Percentiles rank a stretch among this genome's conserved stretches.
phyloP scores from a whole-genome alignment of 2,113 vertebrate species.

The Cyanocitta stelleri region DNA sequence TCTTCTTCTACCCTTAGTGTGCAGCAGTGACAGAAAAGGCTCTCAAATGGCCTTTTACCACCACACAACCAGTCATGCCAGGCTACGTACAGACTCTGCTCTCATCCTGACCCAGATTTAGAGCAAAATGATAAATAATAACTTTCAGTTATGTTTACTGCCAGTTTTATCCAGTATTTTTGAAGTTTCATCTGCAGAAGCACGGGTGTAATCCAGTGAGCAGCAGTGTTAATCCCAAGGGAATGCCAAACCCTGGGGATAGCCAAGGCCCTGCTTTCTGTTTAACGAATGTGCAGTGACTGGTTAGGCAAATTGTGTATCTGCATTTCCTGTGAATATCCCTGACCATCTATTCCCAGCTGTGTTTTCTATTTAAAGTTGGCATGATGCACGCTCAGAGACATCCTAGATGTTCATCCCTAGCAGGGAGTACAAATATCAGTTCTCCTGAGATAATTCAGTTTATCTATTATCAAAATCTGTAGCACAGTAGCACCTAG shows the following conservation, averaged over 20 bases:
- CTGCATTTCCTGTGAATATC: slow-evolving; percentile 6
- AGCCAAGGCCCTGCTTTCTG: not conserved
- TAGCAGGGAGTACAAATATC: slow-evolving; percentile 28
- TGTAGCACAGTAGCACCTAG: not conserved
- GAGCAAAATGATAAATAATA: not conserved
- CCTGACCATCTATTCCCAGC: not conserved
- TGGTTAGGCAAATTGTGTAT: slow-evolving; percentile 19
- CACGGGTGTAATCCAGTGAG: not conserved
- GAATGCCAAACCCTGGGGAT: not conserved
- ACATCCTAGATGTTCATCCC: slow-evolving; percentile 13
- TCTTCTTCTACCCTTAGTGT: too few relatives aligned
- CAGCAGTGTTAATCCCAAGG: not conserved
- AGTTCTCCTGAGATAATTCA: slow-evolving; percentile 24
- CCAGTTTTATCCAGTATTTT: slow-evolving; percentile 33
- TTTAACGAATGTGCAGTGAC: slow-evolving; percentile 22
- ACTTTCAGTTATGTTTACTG: not conserved
- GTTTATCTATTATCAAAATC: slow-evolving; percentile 19
- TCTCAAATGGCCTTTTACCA: not conserved
- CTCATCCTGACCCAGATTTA: not conserved
- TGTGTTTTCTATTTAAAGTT: slow-evolving; percentile 26
- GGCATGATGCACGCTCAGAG: slow-evolving; percentile 2
- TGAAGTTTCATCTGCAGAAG: slow-evolving; percentile 35
- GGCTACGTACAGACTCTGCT: slow-evolving; percentile 1
- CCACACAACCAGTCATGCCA: not conserved
- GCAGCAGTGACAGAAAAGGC: not conserved